phyloP scores from a whole-genome alignment of 2,888 invertebrate genomes.

The Nebria salina region DNA sequence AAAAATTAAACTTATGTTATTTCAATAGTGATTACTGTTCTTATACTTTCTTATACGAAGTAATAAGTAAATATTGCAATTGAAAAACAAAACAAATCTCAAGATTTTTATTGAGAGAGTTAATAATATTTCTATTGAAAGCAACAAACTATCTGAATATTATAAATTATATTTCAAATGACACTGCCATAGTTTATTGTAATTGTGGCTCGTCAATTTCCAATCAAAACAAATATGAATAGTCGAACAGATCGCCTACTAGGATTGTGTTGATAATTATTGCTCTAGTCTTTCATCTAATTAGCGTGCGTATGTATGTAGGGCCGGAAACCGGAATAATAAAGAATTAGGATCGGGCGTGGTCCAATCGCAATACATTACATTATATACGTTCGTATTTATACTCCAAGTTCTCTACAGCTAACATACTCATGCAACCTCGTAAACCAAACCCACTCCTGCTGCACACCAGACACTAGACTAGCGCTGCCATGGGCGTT shows the following conservation, averaged over 20 bases:
- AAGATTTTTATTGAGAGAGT: too few relatives aligned
- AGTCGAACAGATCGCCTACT: slow-evolving; percentile 26
- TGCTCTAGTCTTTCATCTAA: slow-evolving; percentile 44
- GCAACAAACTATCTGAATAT: too few relatives aligned
- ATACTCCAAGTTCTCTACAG: background rate
- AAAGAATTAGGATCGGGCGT: slow-evolving; percentile 46
- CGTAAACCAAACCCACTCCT: slow-evolving; percentile 40
- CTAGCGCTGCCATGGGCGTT: background rate
- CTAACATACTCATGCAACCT: slow-evolving; percentile 35
- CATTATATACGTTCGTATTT: slow-evolving; percentile 33
- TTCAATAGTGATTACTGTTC: too few relatives aligned
- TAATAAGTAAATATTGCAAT: too few relatives aligned
- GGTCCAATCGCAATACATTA: slow-evolving; percentile 41
- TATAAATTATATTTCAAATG: too few relatives aligned
- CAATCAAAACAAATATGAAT: too few relatives aligned
- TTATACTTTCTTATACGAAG: too few relatives aligned
- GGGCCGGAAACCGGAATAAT: slow-evolving; percentile 45
- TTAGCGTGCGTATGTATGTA: slow-evolving; percentile 30
- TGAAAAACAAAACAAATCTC: too few relatives aligned
- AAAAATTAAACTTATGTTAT: too few relatives aligned
- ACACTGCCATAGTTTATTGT: too few relatives aligned
- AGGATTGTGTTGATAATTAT: slow-evolving; percentile 39
- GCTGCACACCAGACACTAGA: background rate
- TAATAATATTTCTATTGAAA: too few relatives aligned
- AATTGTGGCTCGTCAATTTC: too few relatives aligned